Evolutionary conservation across 1,140 invertebrate genomes (phyloP).

Genomic region (Homarus americanus): DNA sequence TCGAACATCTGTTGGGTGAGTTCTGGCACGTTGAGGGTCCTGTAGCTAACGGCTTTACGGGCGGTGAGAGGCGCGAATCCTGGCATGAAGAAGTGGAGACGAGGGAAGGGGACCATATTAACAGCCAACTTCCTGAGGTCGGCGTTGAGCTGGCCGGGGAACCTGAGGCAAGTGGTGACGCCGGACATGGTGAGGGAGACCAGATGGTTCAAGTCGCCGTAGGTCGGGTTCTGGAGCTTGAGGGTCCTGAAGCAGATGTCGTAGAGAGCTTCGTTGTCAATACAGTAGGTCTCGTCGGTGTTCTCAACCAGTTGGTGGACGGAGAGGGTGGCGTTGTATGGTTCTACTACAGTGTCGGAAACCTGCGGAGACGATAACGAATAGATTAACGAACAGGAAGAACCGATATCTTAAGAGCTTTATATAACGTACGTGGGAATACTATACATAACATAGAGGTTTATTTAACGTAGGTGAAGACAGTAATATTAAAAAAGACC

Average conservation of each 20-base stretch:
- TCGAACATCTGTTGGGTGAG: conserved; percentile 59
- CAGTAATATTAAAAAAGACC: too few relatives aligned
- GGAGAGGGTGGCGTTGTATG: conserved; percentile 53
- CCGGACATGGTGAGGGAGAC: conserved; percentile 59
- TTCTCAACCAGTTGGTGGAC: conserved; percentile 58
- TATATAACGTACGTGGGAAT: too few relatives aligned
- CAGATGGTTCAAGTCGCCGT: conserved; percentile 52
- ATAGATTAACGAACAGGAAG: not conserved
- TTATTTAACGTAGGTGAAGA: too few relatives aligned
- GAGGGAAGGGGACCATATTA: conserved; percentile 57
- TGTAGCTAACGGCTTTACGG: conserved; percentile 50
- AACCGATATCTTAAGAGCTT: too few relatives aligned
- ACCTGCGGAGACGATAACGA: not conserved
- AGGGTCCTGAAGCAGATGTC: conserved; percentile 59
- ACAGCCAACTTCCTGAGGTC: conserved; percentile 46
- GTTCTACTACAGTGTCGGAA: conserved; percentile 51
- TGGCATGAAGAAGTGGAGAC: conserved; percentile 59
- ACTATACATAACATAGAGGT: too few relatives aligned
- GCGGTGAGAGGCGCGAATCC: conserved; percentile 53
- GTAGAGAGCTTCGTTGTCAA: conserved; percentile 54
- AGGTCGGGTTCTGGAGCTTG: conserved; percentile 53
- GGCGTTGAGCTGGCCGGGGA: conserved; percentile 53
- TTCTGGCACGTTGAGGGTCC: conserved; percentile 43
- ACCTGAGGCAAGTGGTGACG: conserved; percentile 54
- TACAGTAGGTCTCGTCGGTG: conserved; percentile 57